A percentile compares a stretch with the other conserved stretches of the same genome.
phyloP scores from a whole-genome alignment of 2,888 invertebrate genomes.

The Chrysodeixis includens region DNA sequence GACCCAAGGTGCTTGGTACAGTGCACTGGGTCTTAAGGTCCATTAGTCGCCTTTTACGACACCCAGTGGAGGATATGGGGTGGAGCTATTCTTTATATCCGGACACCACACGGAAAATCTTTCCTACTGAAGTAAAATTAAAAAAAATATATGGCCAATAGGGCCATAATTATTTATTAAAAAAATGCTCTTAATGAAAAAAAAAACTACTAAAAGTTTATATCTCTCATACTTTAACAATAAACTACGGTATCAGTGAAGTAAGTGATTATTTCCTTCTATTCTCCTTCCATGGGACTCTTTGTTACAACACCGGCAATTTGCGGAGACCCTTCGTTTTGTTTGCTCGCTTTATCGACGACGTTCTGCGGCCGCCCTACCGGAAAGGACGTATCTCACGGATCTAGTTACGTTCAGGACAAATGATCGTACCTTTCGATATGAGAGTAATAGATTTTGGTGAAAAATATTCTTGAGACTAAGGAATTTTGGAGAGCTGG shows the following conservation, averaged over 20 bases:
- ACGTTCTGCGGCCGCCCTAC: constrained; percentile 17
- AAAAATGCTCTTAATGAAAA: no score
- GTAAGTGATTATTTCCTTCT: constrained; percentile 16
- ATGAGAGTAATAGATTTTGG: constrained; percentile 25
- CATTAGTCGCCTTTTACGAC: no score
- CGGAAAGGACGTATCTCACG: constrained; percentile 29
- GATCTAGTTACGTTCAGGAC: constrained; percentile 37
- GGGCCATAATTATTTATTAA: no score
- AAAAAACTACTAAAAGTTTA: background rate
- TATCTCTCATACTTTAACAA: background rate
- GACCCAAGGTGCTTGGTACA: no score
- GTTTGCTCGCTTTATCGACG: constrained; percentile 44
- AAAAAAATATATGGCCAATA: no score
- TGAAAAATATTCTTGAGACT: background rate
- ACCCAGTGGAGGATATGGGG: no score
- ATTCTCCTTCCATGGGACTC: constrained; percentile 9
- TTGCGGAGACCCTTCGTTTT: constrained; percentile 46
- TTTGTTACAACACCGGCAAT: constrained; percentile 47
- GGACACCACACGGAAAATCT: no score
- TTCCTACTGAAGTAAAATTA: no score
- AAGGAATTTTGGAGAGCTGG: background rate
- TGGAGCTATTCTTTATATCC: no score
- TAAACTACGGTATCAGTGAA: background rate
- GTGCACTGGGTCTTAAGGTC: no score
- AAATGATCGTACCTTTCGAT: constrained; percentile 40